Evolutionary conservation across 2,113 vertebrate genomes (phyloP), one percentile per base, ranked within the genome.

Genomic region (Aspiorhynchus laticeps): DNA sequence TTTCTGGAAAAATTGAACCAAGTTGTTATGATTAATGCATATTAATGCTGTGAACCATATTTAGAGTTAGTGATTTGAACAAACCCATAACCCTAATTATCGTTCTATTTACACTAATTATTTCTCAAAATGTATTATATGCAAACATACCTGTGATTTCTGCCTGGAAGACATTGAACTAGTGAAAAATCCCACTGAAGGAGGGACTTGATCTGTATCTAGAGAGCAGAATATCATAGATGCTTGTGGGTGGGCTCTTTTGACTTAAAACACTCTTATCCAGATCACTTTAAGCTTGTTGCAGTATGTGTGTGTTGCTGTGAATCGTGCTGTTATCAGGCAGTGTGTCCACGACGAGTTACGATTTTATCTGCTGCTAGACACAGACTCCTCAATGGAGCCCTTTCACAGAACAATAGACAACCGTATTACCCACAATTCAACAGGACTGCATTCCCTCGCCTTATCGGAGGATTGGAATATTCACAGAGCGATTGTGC

Each of bases 321-420:
- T 59, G 56, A 59, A 61, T 74, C 7, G 17, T 14, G 15, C 10
- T 15, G 69, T 81, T 79, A 79, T 81, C 67, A 74, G 5, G 15
- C 41, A 15, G 43, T 78, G 48, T 84, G 81, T 87, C 38, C 38
- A 90, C 87, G 91, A 61, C 63, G 11, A 61, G 48, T 21, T 61
- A 86, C 51, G 94, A 95, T 95, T 91, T 91, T 95, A 95, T 95
- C 94, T 28, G 88, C 2, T 38, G 12, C 86, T 91, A 91, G 93
- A 83, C 90, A 91, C 91, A 91, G 87, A 88, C 90, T 91, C 89
- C 91, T 95, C 91, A 93, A 91, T 90, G 89, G 93, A 92, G 88
- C 84, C 87, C 92, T 94, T 93, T 94, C 94, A 94, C 91, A 88
- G 91, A 92, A 95, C 93, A 95, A 94, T 93, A 88, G 90, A 85